Evolutionary conservation across 2,888 invertebrate genomes (phyloP).

Genomic region (Cryptocephalus primarius): DNA sequence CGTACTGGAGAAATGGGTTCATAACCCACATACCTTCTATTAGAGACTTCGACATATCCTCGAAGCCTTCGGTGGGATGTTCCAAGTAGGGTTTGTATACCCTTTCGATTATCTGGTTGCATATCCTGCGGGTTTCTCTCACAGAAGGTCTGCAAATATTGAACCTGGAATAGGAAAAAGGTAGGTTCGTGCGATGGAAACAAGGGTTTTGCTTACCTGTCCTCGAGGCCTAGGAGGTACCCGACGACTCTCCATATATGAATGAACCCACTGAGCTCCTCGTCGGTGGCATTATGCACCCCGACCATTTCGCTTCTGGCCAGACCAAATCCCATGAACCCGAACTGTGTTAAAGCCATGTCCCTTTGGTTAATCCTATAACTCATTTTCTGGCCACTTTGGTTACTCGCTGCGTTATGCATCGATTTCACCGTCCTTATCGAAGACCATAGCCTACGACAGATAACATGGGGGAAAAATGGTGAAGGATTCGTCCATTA

Average conservation of each 20-base stretch:
- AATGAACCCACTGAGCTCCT: constrained; percentile 61
- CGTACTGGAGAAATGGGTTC: constrained; percentile 50
- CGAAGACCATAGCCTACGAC: constrained; percentile 55
- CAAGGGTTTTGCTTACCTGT: constrained; percentile 43
- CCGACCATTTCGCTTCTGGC: constrained; percentile 55
- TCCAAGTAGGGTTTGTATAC: constrained; percentile 52
- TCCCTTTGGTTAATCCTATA: constrained; percentile 68
- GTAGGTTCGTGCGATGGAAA: background rate
- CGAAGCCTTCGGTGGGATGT: constrained; percentile 49
- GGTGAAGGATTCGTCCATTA: background rate
- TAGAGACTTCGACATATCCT: constrained; percentile 51
- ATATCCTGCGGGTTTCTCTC: constrained; percentile 51
- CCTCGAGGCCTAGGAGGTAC: constrained; percentile 68
- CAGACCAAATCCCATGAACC: constrained; percentile 69
- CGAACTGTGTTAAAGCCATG: constrained; percentile 77
- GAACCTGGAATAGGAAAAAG: constrained; percentile 41
- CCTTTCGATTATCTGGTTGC: constrained; percentile 45
- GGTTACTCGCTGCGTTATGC: constrained; percentile 52
- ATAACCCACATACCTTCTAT: constrained; percentile 59
- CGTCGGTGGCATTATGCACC: constrained; percentile 45
- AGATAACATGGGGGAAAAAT: background rate
- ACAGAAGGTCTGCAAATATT: constrained; percentile 56
- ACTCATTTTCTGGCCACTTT: constrained; percentile 24
- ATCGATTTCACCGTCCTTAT: constrained; percentile 53
- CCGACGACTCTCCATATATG: constrained; percentile 81